These are phyloP conservation scores for Battus philenor DNA, from an alignment of 1,140 invertebrate genomes.

Conservation along the genomic window DNA sequence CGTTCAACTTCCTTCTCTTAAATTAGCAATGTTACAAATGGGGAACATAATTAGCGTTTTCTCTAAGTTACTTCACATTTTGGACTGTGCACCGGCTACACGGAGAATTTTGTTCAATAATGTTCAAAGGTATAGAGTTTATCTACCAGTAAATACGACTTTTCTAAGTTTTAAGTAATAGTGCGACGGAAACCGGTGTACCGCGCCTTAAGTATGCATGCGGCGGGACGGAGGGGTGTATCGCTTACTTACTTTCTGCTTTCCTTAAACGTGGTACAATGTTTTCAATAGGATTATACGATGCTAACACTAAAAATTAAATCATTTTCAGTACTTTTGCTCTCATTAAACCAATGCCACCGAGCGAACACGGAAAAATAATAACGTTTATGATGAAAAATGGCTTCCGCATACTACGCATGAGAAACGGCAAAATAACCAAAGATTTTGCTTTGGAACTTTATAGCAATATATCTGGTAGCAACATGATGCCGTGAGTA, in stretches of 20 bases:
- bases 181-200: too few relatives aligned
- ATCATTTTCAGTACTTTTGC: conserved; percentile 58
- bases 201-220: too few relatives aligned
- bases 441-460: conserved; percentile 60
- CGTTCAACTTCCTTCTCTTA: conserved; percentile 49
- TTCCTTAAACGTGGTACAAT: too few relatives aligned
- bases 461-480: conserved; percentile 43
- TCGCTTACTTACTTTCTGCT: too few relatives aligned
- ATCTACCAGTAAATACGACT: too few relatives aligned
- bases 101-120: conserved; percentile 47
- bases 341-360: conserved; percentile 56
- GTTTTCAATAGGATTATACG: too few relatives aligned
- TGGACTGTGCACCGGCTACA: conserved; percentile 55
- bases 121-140: conserved; percentile 55
- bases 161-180: too few relatives aligned
- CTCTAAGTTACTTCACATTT: conserved; percentile 52
- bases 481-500: conserved; percentile 54
- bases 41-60: conserved; percentile 65
- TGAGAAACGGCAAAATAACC: conserved; percentile 61
- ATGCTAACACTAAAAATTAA: too few relatives aligned
- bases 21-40: conserved; percentile 57
- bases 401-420: conserved; percentile 59
- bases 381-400: conserved; percentile 64
- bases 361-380: conserved; percentile 57
- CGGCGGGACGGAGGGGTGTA: too few relatives aligned